Percentiles rank a stretch among this genome's conserved stretches.
These are phyloP conservation scores for Acrocyrtus sp. DNA, from an alignment of 2,888 invertebrate genomes.

Conservation along the genomic window DNA sequence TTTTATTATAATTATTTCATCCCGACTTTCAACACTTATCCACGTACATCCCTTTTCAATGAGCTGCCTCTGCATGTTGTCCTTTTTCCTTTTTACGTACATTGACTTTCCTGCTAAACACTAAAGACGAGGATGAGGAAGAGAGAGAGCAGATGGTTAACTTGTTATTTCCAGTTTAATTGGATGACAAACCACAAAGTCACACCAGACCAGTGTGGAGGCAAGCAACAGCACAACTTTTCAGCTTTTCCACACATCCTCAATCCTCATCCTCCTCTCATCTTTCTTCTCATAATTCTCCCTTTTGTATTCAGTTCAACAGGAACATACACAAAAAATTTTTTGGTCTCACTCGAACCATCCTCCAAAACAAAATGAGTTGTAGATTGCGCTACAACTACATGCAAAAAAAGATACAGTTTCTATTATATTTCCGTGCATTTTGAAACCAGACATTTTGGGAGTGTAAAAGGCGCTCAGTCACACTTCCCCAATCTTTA, in stretches of 20 bases:
- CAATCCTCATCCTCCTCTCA: slow-evolving; percentile 26
- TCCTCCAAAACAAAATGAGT: neutral
- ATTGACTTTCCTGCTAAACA: no score
- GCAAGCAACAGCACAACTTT: no score
- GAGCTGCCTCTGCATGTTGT: neutral
- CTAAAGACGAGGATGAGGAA: slow-evolving; percentile 2
- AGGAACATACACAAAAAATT: neutral
- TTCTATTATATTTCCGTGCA: no score
- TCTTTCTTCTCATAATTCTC: slow-evolving; percentile 14
- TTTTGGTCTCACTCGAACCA: neutral
- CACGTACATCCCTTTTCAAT: neutral
- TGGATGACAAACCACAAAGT: slow-evolving; percentile 63
- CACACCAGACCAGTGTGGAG: slow-evolving; percentile 54
- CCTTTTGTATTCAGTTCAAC: slow-evolving; percentile 4
- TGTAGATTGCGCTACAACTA: neutral
- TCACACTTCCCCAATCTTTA: neutral
- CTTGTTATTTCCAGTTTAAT: slow-evolving; percentile 62
- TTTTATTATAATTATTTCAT: neutral
- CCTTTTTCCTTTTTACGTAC: neutral
- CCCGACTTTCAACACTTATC: neutral
- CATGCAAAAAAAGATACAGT: no score
- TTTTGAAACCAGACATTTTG: no score
- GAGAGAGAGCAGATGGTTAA: slow-evolving; percentile 61
- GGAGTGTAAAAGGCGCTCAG: no score
- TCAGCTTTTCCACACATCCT: neutral